Evolutionary conservation across 2,888 invertebrate species (phyloP), one percentile per base, ranked within the genome.

Genomic region (Steromphala cineraria): DNA sequence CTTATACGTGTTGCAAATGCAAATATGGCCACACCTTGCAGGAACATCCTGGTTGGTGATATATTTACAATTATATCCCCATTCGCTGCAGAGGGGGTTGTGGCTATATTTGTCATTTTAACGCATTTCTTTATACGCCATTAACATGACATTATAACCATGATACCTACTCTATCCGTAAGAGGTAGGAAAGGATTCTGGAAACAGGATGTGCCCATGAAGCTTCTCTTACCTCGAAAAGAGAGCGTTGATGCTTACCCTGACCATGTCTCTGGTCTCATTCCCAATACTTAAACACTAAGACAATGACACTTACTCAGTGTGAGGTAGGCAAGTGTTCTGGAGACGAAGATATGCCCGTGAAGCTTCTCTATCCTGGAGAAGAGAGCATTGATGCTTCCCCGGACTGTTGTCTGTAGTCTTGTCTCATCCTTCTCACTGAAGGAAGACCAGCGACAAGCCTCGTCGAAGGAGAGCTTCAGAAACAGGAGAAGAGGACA

Each of bases 321-420:
- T 13, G 90, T 90, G 24, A 90, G 75, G 80, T 86, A 90, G 19
- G 88, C 86, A 8, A 90, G 83, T 17, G 90, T 86, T 31, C 82
- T 81, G n/a, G 85, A 84, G 8, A 89, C 88, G 19, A 90, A 77
- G 31, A 87, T 10, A 36, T 82, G 21, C 10, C 90, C 90, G 81
- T 90, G 90, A 8, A 77, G 56, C 8, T 79, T 79, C 78, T 89
- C 90, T 13, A 89, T 71, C 24, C 85, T 67, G 15, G 82, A 31
- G 55, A 88, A 89, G 53, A 88, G 78, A 17, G 56, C 67, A n/a
- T 81, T 80, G 17, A 89, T 87, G 31, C 78, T 84, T 2, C 77
- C 84, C 56, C 82, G 62, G 7, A 89, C 84, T 0, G 86, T 88
- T 19, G 46, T 74, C 19, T 86, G 56, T n/a, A 90, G 78, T 0